These are phyloP conservation scores for Aphidius gifuensis DNA, from an alignment of 1,140 invertebrate genomes.

Conservation along the genomic window DNA sequence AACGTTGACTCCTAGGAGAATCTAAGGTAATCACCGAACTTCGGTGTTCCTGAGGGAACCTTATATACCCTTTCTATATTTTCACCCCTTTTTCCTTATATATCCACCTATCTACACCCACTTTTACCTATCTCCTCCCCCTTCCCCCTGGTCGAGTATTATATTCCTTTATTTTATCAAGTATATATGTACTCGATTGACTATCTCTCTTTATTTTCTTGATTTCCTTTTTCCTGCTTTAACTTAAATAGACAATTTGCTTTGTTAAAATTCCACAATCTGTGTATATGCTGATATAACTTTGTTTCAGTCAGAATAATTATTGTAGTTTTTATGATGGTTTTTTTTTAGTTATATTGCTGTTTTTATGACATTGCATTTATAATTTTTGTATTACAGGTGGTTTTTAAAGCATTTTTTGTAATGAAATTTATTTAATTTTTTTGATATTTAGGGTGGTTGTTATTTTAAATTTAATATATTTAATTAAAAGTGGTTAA, in stretches of 20 bases:
- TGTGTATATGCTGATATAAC: slow-evolving; percentile 17
- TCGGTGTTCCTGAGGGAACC: slow-evolving; percentile 50
- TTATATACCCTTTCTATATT: slow-evolving; percentile 23
- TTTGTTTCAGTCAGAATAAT: slow-evolving; percentile 13
- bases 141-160: neutral
- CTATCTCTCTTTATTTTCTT: neutral
- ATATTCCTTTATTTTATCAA: slow-evolving; percentile 6
- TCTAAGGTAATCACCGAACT: slow-evolving; percentile 57
- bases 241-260: neutral
- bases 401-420: too few species aligned
- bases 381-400: too few species aligned
- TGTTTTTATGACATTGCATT: too few species aligned
- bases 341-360: neutral
- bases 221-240: neutral
- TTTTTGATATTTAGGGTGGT: too few species aligned
- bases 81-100: slow-evolving; percentile 20
- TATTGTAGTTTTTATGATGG: neutral
- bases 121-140: neutral
- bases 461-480: too few species aligned
- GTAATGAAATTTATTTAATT: too few species aligned
- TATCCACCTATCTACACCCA: slow-evolving; percentile 2
- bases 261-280: neutral
- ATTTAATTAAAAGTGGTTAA: too few species aligned
- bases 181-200: slow-evolving; percentile 1
- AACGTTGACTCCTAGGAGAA: slow-evolving; percentile 47